Evolutionary conservation across 2,797 vertebrate genomes (phyloP), one percentile per base, ranked within the genome.

Genomic region (Natrix natrix): DNA sequence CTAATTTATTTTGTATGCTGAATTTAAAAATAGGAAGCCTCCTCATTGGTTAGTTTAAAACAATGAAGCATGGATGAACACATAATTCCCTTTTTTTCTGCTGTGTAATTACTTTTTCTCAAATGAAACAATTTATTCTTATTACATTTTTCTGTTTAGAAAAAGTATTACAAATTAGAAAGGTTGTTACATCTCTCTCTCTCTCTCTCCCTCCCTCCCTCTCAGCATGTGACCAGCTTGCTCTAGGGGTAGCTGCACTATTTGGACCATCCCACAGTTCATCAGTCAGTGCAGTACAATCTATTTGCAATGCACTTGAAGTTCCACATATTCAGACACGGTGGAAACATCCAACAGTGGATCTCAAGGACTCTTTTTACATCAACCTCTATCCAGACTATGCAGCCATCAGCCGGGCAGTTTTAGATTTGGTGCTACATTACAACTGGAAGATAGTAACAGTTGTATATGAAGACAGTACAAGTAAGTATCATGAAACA

Each of bases 361-460:
- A 99, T 97, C 99, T 98, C 97, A 99, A 97, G 96, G 99, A 99
- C 92, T 98, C 98, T 20, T 99, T 99, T 98, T 99, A 98, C 97
- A 99, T 99, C 95, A 99, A 99, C 97, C 99, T 99, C 54, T 98
- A 99, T 89, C 99, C 99, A 0, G 99, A 99, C 95, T 99, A 99
- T 69, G 97, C 98, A 87, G 99, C 99, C 93, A 99, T 99, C 96
- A 99, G 99, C 97, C 97, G 98, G 86, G 99, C 99, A 0, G 98
- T 99, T 94, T 96, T 99, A 97, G 99, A 99, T 95, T 98, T 99
- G 52, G 99, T 99, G 93, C 98, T 99, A 92, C 98, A 98, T 96
- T 99, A 99, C 98, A 99, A 98, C 95, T 99, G 99, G 99, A 99
- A 99, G 91, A 98, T 98, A 0, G 97, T 99, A 93, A 99, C 99